Base-by-base conservation (phyloP, 2,797 vertebrate species). In the Leptoclinus maculatus region DNA sequence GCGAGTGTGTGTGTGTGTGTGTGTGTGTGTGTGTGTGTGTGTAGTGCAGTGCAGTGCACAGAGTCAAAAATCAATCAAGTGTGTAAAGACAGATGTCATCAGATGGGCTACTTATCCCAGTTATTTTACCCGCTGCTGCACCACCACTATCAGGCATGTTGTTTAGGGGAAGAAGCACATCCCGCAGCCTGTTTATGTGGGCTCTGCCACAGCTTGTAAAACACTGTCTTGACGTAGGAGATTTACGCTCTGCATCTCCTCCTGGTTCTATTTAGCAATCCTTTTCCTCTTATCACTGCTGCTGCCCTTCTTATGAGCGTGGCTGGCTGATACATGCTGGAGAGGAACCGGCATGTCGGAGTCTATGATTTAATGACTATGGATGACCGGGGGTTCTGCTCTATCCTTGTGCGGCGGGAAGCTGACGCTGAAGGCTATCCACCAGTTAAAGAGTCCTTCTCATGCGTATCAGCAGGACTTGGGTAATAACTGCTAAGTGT, bases 1-100 rank as follows among this genome's bases (percentile, higher is more conserved):
- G 80, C 2, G 29, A 68, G 23, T 36, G 39, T 80, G 65, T 87
- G 17, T 78, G 65, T 87, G 17, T 78, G 66, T 62, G 56, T 36
- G 56, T 67, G 39, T 71, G 49, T 58, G 21, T 72, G 70, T 87
- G 45, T 53, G 64, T 58, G 76, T 71, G 64, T 23, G 13, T 23
- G 47, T n/a, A 17, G 3, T 56, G 45, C 45, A 21, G 13, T 23
- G 47, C 19, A 17, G 3, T 56, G 45, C 45, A 21, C 12, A 4
- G 51, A 17, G 21, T 79, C 38, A 59, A 80, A 80, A 89, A 85
- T 85, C 73, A 81, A 85, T 91, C 76, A 85, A 83, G 62, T 86
- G 47, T 88, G 81, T 83, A 71, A 74, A 84, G 74, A 89, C 71
- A 66, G 80, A 92, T 92, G 89, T 88, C 85, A 84, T 84, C 79